Conservation (phyloP, 1,140 invertebrate genomes). For the Temnothorax curvispinosus region DNA sequence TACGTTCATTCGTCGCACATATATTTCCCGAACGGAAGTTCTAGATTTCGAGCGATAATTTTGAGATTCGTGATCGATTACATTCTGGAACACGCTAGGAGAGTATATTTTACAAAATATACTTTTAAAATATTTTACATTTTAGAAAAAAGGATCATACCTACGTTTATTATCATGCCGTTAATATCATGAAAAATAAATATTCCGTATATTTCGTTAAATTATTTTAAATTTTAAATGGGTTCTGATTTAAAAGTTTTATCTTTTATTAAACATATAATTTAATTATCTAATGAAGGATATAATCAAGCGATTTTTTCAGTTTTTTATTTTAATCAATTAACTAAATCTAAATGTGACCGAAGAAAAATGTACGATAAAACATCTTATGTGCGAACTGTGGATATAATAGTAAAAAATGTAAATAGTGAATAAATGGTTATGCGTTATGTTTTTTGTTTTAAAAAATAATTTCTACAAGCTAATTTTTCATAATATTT, state of each 20-base stretch:
- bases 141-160: background rate
- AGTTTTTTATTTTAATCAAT: background rate
- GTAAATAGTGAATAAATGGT: background rate
- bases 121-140: background rate
- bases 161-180: background rate
- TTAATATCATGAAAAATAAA: background rate
- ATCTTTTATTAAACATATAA: background rate
- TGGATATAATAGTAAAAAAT: background rate
- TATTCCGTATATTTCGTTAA: background rate
- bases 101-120: background rate
- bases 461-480: conserved; percentile 4
- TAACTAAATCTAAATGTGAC: background rate
- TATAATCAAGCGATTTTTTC: background rate
- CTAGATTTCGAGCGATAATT: conserved; percentile 41
- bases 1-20: background rate
- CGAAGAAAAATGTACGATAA: background rate
- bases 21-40: conserved; percentile 4
- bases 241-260: background rate
- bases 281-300: background rate
- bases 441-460: background rate
- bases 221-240: background rate
- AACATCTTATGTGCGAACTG: background rate
- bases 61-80: conserved; percentile 4
- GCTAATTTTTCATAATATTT: background rate
- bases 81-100: background rate